Conservation (phyloP, 2,888 invertebrate genomes). For the Spisula subtruncata region DNA sequence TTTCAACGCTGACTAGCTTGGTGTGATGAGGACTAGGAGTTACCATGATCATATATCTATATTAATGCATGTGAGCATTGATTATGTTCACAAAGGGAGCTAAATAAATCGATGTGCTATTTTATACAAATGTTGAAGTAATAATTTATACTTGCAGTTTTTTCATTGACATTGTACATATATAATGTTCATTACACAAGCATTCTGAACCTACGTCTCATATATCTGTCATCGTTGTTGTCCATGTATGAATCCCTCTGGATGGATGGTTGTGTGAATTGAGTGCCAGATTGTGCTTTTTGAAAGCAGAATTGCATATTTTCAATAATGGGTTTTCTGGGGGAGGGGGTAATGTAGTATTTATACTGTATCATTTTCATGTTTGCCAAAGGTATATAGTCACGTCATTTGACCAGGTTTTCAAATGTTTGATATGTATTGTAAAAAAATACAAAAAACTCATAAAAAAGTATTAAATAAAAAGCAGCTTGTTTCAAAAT, state of each 20-base stretch:
- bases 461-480: conserved; percentile 16
- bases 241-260: conserved; percentile 25
- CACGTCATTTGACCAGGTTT: conserved; percentile 8
- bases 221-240: conserved; percentile 36
- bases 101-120: conserved; percentile 59
- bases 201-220: conserved; percentile 51
- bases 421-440: conserved; percentile 16
- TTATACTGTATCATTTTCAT: neutral
- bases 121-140: conserved; percentile 50
- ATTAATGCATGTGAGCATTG: conserved; percentile 45
- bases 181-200: conserved; percentile 63
- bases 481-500: conserved; percentile 29
- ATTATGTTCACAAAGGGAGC: conserved; percentile 47
- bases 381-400: conserved; percentile 34
- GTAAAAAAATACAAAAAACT: neutral
- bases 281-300: conserved; percentile 30
- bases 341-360: neutral
- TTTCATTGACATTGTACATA: conserved; percentile 65
- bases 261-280: neutral
- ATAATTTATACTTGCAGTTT: conserved; percentile 52
- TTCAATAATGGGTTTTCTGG: conserved; percentile 45
- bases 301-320: conserved; percentile 70
- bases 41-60: conserved; percentile 67
- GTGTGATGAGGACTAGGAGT: conserved; percentile 70
- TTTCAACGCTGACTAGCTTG: conserved; percentile 55